These are phyloP conservation scores for Oryzias woworae DNA, from an alignment of 2,113 vertebrate species.

Conservation along the genomic window DNA sequence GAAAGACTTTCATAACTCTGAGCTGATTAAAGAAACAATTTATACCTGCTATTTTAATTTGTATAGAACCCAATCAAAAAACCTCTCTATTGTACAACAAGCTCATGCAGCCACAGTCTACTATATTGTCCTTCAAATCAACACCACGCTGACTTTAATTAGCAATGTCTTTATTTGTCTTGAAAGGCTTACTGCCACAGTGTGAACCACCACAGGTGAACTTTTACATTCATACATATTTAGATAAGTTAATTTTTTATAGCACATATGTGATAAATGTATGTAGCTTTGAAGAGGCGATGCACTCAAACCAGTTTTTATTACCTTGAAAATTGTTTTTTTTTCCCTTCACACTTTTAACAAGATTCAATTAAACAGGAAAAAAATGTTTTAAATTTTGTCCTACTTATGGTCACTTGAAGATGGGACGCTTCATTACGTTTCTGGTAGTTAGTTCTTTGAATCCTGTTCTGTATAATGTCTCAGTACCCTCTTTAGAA, in stretches of 20 bases:
- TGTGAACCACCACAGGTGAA: neutral
- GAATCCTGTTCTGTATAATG: constrained; percentile 22
- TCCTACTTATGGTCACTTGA: constrained; percentile 14
- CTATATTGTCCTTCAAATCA: constrained; percentile 18
- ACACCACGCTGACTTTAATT: constrained; percentile 27
- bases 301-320: neutral
- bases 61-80: constrained; percentile 32
- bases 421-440: constrained; percentile 14
- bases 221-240: constrained; percentile 2
- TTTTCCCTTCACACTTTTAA: constrained; percentile 14
- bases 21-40: constrained; percentile 46
- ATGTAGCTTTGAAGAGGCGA: neutral
- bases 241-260: neutral
- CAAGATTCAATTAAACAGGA: constrained; percentile 19
- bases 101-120: constrained; percentile 11
- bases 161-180: constrained; percentile 24
- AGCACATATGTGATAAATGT: constrained; percentile 2
- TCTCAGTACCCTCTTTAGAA: constrained; percentile 33
- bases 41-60: constrained; percentile 35
- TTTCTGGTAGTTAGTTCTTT: constrained; percentile 17
- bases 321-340: neutral
- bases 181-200: neutral
- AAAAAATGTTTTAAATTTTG: constrained; percentile 14
- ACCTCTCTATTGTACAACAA: constrained; percentile 25
- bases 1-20: constrained; percentile 9